Percentiles rank a stretch among this genome's conserved stretches.
Conservation (phyloP, 2,113 vertebrate species). For the Axis porcinus region DNA sequence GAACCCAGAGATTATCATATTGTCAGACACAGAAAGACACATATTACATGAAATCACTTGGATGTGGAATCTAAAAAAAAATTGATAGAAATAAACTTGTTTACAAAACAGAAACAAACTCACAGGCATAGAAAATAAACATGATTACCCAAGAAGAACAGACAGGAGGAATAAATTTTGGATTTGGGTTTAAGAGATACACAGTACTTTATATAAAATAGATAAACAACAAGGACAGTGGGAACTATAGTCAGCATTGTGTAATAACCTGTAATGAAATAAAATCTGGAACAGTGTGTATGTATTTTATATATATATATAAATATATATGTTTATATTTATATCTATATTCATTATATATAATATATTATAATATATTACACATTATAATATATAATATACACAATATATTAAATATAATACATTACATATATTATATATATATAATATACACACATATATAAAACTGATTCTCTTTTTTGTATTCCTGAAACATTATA, state of each 20-base stretch:
- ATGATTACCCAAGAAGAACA: no score
- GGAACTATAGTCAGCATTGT: background rate
- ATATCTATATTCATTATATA: no score
- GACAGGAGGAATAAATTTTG: no score
- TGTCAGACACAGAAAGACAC: background rate
- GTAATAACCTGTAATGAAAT: background rate
- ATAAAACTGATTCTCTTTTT: background rate
- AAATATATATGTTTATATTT: no score
- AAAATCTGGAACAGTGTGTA: background rate
- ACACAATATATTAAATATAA: no score
- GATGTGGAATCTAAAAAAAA: background rate
- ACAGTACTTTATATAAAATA: background rate
- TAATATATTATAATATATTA: no score
- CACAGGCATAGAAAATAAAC: no score
- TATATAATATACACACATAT: no score
- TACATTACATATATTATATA: no score
- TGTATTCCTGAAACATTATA: background rate
- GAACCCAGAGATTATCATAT: background rate
- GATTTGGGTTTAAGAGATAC: no score
- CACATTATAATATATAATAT: no score
- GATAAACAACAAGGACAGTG: background rate
- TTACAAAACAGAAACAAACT: no score
- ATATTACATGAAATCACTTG: background rate
- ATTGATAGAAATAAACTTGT: background rate
- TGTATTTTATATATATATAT: background rate